Evolutionary conservation across 2,888 invertebrate genomes (phyloP).

Genomic region (Diarsia mendica): DNA sequence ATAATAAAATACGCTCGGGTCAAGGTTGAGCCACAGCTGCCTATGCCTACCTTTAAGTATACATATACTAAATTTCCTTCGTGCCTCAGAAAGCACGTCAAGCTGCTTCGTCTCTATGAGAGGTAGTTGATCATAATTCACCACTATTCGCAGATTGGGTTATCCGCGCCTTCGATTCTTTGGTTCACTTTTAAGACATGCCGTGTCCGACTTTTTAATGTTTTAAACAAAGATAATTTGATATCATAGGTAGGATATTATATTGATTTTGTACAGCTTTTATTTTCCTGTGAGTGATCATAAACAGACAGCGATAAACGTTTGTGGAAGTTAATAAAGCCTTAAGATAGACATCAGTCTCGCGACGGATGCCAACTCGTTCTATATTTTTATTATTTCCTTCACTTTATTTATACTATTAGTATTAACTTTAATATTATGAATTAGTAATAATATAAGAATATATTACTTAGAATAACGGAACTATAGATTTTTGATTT

Average conservation of each 20-base stretch:
- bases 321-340: conserved; percentile 17
- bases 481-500: not conserved
- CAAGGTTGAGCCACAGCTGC: not conserved
- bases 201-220: not conserved
- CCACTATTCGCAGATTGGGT: no score
- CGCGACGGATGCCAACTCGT: conserved; percentile 16
- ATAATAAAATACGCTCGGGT: not conserved
- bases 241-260: no score
- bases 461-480: no score
- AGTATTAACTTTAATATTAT: no score
- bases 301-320: conserved; percentile 10
- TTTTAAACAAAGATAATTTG: not conserved
- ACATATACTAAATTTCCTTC: no score
- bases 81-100: no score
- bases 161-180: not conserved
- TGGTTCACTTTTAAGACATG: not conserved
- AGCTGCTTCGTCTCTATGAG: no score
- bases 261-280: not conserved
- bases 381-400: conserved; percentile 35
- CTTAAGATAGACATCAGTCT: conserved; percentile 24
- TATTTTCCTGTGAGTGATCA: conserved; percentile 13
- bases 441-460: no score
- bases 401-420: not conserved
- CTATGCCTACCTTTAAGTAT: no score
- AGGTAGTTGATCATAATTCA: no score